phyloP scores from a whole-genome alignment of 2,888 invertebrate genomes.

The Agrotis clavis region DNA sequence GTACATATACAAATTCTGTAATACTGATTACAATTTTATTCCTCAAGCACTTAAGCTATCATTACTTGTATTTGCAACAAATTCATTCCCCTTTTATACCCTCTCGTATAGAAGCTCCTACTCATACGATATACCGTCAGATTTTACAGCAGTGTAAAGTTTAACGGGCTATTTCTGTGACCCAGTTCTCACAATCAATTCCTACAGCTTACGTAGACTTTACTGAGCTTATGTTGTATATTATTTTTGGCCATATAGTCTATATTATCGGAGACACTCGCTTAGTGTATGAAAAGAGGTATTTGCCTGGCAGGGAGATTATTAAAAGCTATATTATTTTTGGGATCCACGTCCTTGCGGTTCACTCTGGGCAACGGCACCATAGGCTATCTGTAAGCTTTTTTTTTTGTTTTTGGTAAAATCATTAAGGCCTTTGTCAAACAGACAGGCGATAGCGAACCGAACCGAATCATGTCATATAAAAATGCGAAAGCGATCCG shows the following conservation, averaged over 20 bases:
- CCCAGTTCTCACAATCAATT: constrained; percentile 53
- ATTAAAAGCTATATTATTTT: neutral
- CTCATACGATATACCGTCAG: constrained; percentile 19
- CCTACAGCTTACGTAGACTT: constrained; percentile 36
- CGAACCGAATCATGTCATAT: no score
- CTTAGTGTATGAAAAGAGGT: neutral
- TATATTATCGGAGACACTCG: neutral
- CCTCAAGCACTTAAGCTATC: neutral
- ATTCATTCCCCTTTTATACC: constrained; percentile 1
- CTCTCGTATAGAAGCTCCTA: constrained; percentile 20
- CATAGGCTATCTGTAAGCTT: no score
- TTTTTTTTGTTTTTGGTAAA: no score
- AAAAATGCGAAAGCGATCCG: no score
- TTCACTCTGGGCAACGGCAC: no score
- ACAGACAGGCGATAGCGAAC: no score
- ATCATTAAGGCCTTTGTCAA: no score
- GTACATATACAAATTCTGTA: neutral
- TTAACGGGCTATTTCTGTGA: constrained; percentile 49
- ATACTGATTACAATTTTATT: no score
- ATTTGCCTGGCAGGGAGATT: neutral
- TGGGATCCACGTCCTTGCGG: no score
- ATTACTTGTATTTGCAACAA: neutral
- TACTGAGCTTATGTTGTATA: constrained; percentile 17
- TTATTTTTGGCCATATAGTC: neutral
- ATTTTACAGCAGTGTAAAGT: constrained; percentile 41